These are phyloP conservation scores for Macrotus californicus DNA, from an alignment of 2,113 vertebrate species.

Conservation along the genomic window DNA sequence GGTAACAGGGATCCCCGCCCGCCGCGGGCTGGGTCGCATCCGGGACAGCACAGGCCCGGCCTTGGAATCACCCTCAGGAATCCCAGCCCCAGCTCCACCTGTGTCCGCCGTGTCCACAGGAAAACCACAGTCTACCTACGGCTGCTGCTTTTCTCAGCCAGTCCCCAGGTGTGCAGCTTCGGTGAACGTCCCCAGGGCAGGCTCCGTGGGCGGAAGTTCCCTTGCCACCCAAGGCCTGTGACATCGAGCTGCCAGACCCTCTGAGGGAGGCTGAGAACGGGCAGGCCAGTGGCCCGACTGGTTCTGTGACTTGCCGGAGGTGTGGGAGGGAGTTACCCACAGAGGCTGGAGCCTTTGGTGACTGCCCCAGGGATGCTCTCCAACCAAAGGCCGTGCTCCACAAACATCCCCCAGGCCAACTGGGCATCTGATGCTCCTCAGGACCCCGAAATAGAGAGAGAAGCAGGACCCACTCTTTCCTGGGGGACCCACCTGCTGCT, in stretches of 20 bases:
- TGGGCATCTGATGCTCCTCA: background rate
- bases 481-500: no score
- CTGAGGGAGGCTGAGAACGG: background rate
- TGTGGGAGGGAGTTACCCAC: background rate
- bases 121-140: background rate
- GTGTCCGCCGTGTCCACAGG: fast-evolving
- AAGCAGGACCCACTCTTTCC: background rate
- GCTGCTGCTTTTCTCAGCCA: background rate
- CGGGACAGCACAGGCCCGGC: no score
- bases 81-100: no score
- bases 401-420: no score
- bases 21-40: no score
- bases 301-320: background rate
- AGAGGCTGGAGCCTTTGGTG: background rate
- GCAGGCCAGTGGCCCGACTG: background rate
- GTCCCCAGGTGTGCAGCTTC: background rate
- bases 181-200: background rate
- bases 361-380: background rate
- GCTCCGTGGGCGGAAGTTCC: background rate
- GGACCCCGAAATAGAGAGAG: background rate
- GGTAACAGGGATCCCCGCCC: background rate
- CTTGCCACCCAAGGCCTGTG: background rate
- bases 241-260: background rate
- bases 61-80: no score
- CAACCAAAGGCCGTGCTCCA: fast-evolving